Percentiles rank a stretch among this genome's conserved stretches.
Evolutionary conservation across 2,888 invertebrate species (phyloP).

Genomic region (Cacoxenus indagator): DNA sequence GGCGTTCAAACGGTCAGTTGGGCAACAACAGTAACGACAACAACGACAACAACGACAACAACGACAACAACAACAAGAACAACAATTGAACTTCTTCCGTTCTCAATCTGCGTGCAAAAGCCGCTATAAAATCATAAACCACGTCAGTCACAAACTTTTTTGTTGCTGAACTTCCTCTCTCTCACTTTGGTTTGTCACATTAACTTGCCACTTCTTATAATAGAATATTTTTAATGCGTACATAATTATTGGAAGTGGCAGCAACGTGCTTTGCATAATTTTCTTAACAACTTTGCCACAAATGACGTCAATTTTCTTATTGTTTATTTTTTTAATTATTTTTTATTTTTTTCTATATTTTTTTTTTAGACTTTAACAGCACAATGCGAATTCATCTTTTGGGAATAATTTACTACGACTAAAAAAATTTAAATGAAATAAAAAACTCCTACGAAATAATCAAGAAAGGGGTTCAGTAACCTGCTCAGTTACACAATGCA

Average conservation of each 20-base stretch:
- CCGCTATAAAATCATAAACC: background rate
- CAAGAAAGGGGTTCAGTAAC: background rate
- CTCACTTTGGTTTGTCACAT: background rate
- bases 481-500: background rate
- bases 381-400: too few relatives aligned
- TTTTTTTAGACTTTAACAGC: too few relatives aligned
- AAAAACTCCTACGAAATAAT: background rate
- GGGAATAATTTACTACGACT: too few relatives aligned
- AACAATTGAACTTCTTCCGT: slow-evolving; percentile 28
- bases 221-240: background rate
- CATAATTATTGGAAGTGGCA: slow-evolving; percentile 13
- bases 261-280: slow-evolving; percentile 16
- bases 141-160: background rate
- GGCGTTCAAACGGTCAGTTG: background rate
- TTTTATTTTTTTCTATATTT: too few relatives aligned
- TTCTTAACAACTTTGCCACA: background rate
- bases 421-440: background rate
- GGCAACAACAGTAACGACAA: background rate
- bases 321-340: too few relatives aligned
- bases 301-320: slow-evolving; percentile 1
- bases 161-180: slow-evolving; percentile 3
- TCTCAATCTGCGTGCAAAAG: slow-evolving; percentile 6
- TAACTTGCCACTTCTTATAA: slow-evolving; percentile 1
- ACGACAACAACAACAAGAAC: background rate
- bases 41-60: background rate